Evolutionary conservation across 2,797 vertebrate genomes (phyloP).

Genomic region (Agapornis canus): DNA sequence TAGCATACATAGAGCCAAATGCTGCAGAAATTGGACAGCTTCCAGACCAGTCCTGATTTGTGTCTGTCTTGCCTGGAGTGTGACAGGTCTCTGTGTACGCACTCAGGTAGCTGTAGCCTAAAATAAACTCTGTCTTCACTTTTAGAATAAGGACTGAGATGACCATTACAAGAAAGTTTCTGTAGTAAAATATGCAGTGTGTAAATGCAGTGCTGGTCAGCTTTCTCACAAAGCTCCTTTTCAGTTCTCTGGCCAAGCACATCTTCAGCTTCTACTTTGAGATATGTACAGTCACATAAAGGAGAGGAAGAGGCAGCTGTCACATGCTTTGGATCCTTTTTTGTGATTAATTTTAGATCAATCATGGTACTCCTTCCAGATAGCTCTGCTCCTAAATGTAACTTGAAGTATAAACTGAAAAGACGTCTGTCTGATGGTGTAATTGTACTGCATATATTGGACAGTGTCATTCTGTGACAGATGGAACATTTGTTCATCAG

Average conservation of each 20-base stretch:
- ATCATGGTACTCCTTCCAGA: not conserved
- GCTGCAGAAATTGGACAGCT: not conserved
- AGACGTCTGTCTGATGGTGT: not conserved
- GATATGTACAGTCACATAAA: not conserved
- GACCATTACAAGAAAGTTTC: not conserved
- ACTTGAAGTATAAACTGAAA: not conserved
- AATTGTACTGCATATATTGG: not conserved
- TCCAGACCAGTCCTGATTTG: not conserved
- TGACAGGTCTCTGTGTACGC: not conserved
- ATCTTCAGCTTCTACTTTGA: not conserved
- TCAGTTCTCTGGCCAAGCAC: not conserved
- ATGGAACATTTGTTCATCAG: conserved; percentile 10
- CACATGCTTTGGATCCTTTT: not conserved
- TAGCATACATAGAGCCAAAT: not conserved
- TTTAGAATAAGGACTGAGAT: not conserved
- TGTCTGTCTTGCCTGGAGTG: not conserved
- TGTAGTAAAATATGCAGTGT: not conserved
- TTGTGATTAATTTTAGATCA: not conserved
- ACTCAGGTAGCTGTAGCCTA: not conserved
- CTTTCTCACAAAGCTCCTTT: not conserved
- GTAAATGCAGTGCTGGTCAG: not conserved
- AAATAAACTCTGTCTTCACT: not conserved
- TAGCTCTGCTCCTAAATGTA: not conserved
- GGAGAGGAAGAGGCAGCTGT: not conserved
- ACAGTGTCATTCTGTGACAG: not conserved